phyloP scores from a whole-genome alignment of 1,140 invertebrate species.

The Musca domestica region DNA sequence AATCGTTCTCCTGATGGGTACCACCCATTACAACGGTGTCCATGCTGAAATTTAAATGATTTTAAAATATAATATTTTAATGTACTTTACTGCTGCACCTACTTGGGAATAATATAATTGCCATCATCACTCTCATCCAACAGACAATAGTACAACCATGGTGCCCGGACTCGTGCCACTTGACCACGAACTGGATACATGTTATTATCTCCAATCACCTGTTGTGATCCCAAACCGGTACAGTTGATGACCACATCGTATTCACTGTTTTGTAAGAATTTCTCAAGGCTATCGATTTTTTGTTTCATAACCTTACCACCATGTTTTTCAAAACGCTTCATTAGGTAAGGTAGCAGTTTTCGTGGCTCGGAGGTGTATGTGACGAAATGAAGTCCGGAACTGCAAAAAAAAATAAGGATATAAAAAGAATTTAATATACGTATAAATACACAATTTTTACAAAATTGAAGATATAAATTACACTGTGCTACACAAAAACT shows the following conservation, averaged over 20 bases:
- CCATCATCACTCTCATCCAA: conserved; percentile 60
- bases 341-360: conserved; percentile 62
- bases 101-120: conserved; percentile 77
- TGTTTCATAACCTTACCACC: conserved; percentile 59
- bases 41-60: conserved; percentile 56
- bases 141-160: conserved; percentile 61
- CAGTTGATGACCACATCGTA: conserved; percentile 75
- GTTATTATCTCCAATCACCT: conserved; percentile 59
- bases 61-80: conserved; percentile 1
- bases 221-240: conserved; percentile 61
- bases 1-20: conserved; percentile 68
- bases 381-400: conserved; percentile 61
- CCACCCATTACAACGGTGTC: conserved; percentile 72
- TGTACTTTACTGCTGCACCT: conserved; percentile 28
- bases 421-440: too few relatives aligned
- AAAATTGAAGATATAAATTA: too few relatives aligned
- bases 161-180: conserved; percentile 64
- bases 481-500: too few relatives aligned
- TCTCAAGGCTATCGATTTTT: conserved; percentile 58
- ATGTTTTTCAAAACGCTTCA: conserved; percentile 58
- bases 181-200: conserved; percentile 70
- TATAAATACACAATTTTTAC: too few relatives aligned
- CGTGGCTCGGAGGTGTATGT: conserved; percentile 63
- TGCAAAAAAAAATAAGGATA: conserved; percentile 48
- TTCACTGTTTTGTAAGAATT: conserved; percentile 52